These are phyloP conservation scores for Latrodectus geometricus DNA, from an alignment of 1,140 invertebrate species.

Conservation along the genomic window DNA sequence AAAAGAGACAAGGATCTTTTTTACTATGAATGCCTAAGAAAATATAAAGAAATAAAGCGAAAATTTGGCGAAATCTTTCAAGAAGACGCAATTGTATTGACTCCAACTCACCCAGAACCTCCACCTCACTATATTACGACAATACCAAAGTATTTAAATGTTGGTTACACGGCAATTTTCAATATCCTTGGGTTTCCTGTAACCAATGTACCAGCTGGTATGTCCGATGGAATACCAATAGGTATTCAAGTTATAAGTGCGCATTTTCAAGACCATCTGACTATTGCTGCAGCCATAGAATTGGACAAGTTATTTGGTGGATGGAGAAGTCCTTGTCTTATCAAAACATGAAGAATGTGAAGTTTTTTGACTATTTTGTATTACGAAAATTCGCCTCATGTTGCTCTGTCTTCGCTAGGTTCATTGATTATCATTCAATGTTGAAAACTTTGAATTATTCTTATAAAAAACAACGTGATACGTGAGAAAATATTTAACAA, in stretches of 20 bases:
- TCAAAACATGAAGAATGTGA: neutral
- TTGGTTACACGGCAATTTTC: conserved; percentile 2
- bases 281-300: conserved; percentile 16
- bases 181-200: conserved; percentile 6
- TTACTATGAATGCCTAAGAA: neutral
- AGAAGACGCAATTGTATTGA: neutral
- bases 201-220: conserved; percentile 50
- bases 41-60: neutral
- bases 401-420: too few species aligned
- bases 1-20: neutral
- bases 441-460: too few species aligned
- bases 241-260: conserved; percentile 33
- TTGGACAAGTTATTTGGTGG: conserved; percentile 28
- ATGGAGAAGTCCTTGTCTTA: conserved; percentile 59
- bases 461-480: too few species aligned
- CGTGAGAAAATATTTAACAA: too few species aligned
- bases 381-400: too few species aligned
- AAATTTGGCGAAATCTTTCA: neutral
- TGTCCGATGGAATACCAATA: conserved; percentile 14
- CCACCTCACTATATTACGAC: conserved; percentile 9
- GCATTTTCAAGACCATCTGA: conserved; percentile 14
- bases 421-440: too few species aligned
- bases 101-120: conserved; percentile 10
- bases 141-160: conserved; percentile 2
- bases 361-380: too few species aligned